Evolutionary conservation across 2,113 vertebrate species (phyloP), one percentile per base, ranked within the genome.

Genomic region (Chionomys nivalis): DNA sequence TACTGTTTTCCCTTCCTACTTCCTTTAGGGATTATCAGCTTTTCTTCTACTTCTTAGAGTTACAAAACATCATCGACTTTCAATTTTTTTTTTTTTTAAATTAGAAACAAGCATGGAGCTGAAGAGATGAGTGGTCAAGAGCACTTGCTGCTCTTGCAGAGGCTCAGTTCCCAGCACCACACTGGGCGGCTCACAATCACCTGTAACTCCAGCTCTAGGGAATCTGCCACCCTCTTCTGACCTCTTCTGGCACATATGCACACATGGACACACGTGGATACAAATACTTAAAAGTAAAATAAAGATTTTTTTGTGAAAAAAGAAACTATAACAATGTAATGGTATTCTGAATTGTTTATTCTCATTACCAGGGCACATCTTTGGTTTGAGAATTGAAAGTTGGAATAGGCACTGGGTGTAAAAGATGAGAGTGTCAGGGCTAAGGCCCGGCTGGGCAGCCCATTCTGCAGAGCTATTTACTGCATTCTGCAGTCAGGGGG

Each of bases 61-160:
- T 0, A 0, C 21, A 70, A 1, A 42, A 16, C 49, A n/a, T 0
- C 0, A 44, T 36, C 36, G 5, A 7, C 72, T 77, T 77, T 73
- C 44, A 12, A 0, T 58, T 7, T 52, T 58, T 58, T 55, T 55
- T 55, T 17, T 55, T 55, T 65, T 68, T 31, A 12, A 82, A 33
- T 66, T 44, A 66, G 39, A 66, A 85, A 66, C 58, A 65, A 31
- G 39, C 61, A 21, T 23, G 61, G 26, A n/a, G 79, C n/a, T 61
- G n/a, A 58, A 83, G 14, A 33, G 24, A 44, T 85, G 6, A 65
- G 39, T 65, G 39, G 82, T 44, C 12, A 47, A 55, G 26, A 65
- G 61, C 8, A 31, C 61, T 47, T 33, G 26, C 61, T 44, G 39
- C n/a, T 47, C 61, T 31, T 85, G 9, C 16, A 85, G 28, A 66